phyloP scores from a whole-genome alignment of 2,113 vertebrate species.

The Amphiprion percula region DNA sequence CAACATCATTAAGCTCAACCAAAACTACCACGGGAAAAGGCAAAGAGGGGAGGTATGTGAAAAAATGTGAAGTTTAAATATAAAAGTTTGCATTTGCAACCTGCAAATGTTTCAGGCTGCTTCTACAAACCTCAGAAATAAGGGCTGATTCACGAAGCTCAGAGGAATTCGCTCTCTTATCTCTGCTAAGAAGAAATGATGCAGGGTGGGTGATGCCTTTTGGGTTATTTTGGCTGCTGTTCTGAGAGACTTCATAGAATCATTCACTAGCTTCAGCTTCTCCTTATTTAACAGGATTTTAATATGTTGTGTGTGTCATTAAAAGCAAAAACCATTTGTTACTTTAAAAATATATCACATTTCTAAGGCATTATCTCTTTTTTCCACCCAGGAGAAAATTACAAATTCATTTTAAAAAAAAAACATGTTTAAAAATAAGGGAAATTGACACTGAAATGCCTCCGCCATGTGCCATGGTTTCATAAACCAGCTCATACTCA shows the following conservation, averaged over 20 bases:
- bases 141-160: slow-evolving; percentile 36
- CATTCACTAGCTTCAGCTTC: neutral
- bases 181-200: slow-evolving; percentile 49
- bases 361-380: no score
- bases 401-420: neutral
- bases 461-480: neutral
- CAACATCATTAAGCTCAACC: neutral
- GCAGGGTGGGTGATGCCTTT: slow-evolving; percentile 28
- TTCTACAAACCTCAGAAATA: slow-evolving; percentile 46
- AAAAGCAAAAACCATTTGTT: neutral
- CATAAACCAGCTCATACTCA: slow-evolving; percentile 7
- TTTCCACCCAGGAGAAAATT: no score
- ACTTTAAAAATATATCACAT: no score
- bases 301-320: neutral
- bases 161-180: slow-evolving; percentile 56
- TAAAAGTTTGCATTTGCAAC: slow-evolving; percentile 43
- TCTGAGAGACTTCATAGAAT: slow-evolving; percentile 21
- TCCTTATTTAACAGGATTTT: neutral
- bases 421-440: neutral
- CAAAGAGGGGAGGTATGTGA: slow-evolving; percentile 9
- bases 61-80: slow-evolving; percentile 42
- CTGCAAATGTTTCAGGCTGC: slow-evolving; percentile 35
- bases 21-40: neutral
- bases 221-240: slow-evolving; percentile 38
- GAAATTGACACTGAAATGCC: neutral